phyloP scores from a whole-genome alignment of 2,888 invertebrate genomes.

The Rhogogaster chlorosoma region DNA sequence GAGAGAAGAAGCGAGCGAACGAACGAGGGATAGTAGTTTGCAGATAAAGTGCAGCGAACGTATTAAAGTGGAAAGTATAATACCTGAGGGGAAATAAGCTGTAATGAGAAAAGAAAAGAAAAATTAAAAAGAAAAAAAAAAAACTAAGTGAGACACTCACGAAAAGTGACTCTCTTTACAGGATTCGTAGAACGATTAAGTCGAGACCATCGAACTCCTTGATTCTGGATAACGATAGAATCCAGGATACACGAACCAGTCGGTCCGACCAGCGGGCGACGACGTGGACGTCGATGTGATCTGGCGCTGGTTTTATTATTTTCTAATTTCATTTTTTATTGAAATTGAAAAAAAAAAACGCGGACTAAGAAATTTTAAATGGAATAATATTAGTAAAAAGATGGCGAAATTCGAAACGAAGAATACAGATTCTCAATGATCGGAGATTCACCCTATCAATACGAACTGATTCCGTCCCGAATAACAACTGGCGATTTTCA shows the following conservation, averaged over 20 bases:
- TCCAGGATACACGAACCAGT: conserved; percentile 73
- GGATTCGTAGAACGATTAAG: conserved; percentile 63
- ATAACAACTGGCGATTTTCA: conserved; percentile 41
- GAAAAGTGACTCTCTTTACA: conserved; percentile 66
- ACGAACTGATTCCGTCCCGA: conserved; percentile 39
- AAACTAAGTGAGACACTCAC: conserved; percentile 65
- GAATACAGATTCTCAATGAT: conserved; percentile 23
- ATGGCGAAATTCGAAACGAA: background rate
- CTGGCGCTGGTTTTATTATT: conserved; percentile 54
- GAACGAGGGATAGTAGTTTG: background rate
- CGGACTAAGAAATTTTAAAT: background rate
- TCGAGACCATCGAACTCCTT: conserved; percentile 69
- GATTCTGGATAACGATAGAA: conserved; percentile 68
- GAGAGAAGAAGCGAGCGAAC: background rate
- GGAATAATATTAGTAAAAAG: background rate
- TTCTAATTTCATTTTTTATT: conserved; percentile 64
- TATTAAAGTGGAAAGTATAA: background rate
- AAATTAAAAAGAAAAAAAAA: background rate
- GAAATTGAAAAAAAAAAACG: background rate
- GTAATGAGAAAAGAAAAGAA: background rate
- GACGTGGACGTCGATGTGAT: conserved; percentile 68
- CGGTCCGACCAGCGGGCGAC: conserved; percentile 72
- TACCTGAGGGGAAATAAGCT: background rate
- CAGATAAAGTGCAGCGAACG: background rate
- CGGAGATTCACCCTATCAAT: conserved; percentile 13